A percentile compares a stretch with the other conserved stretches of the same genome.
Conservation (phyloP, 2,113 vertebrate species). For the Dipodomys spectabilis region DNA sequence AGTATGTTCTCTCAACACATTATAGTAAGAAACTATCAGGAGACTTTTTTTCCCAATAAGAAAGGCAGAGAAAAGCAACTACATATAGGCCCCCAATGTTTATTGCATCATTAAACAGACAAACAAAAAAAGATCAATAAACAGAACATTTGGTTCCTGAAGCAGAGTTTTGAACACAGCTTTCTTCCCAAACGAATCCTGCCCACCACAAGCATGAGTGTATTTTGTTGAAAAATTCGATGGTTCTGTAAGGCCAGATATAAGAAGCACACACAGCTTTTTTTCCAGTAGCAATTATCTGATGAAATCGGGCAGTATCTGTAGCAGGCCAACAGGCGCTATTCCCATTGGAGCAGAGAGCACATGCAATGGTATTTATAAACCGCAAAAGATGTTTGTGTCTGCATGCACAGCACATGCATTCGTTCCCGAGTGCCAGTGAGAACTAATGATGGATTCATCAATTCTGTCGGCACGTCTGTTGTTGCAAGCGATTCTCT, state of each 20-base stretch:
- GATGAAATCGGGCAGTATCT: conserved; percentile 50
- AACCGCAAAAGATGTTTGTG: conserved; percentile 67
- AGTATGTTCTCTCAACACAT: neutral
- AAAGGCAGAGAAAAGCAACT: neutral
- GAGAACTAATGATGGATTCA: conserved; percentile 59
- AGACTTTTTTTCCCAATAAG: neutral
- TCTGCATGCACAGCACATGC: conserved; percentile 47
- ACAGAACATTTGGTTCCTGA: conserved; percentile 47
- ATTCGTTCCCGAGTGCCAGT: neutral
- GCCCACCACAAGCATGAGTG: neutral
- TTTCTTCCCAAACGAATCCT: neutral
- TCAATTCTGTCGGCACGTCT: conserved; percentile 62
- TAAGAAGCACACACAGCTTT: conserved; percentile 10
- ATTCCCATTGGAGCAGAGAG: conserved; percentile 37
- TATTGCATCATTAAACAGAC: conserved; percentile 1
- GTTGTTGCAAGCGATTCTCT: neutral
- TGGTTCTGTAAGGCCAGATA: conserved; percentile 50
- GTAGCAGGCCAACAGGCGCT: conserved; percentile 33
- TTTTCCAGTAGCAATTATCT: conserved; percentile 65
- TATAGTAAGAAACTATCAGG: neutral
- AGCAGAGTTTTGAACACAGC: conserved; percentile 14
- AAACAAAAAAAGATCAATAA: conserved; percentile 36
- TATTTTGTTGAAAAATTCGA: conserved; percentile 17
- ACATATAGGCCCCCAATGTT: neutral
- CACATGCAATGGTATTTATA: conserved; percentile 73